A percentile compares a stretch with the other conserved stretches of the same genome.
Evolutionary conservation across 2,888 invertebrate genomes (phyloP).

Genomic region (Atethmia centrago): DNA sequence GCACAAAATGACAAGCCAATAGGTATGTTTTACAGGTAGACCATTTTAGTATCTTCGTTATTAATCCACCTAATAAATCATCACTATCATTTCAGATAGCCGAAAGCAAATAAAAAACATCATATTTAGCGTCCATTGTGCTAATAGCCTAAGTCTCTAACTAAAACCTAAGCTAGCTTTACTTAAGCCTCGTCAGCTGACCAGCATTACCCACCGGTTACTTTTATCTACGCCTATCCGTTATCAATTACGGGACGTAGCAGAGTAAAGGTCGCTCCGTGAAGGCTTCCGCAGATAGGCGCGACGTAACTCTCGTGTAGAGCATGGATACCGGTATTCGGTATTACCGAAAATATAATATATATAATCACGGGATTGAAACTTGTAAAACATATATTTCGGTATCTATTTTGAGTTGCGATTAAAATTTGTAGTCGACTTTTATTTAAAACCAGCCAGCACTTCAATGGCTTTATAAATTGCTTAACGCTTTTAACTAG

Average conservation of each 20-base stretch:
- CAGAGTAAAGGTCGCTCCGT: conserved; percentile 64
- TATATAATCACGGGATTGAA: too few species aligned
- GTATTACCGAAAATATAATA: too few species aligned
- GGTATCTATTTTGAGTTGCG: too few species aligned
- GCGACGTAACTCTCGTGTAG: neutral
- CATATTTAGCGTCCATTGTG: conserved; percentile 14
- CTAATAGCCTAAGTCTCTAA: conserved; percentile 23
- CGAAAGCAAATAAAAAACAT: conserved; percentile 30
- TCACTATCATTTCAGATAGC: neutral
- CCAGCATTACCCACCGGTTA: conserved; percentile 15
- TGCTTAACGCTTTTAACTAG: too few species aligned
- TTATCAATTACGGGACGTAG: conserved; percentile 73
- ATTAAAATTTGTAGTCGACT: too few species aligned
- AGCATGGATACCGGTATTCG: too few species aligned
- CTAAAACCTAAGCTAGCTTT: conserved; percentile 17
- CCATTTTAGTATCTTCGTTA: neutral
- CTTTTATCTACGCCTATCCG: conserved; percentile 68
- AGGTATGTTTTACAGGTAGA: too few species aligned
- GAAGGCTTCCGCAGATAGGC: conserved; percentile 45
- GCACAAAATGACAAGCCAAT: neutral
- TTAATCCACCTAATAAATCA: neutral
- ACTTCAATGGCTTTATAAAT: too few species aligned
- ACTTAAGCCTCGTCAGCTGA: conserved; percentile 51
- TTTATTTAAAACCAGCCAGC: too few species aligned
- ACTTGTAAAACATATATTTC: too few species aligned